Evolutionary conservation across 2,797 vertebrate species (phyloP), one percentile per base, ranked within the genome.

Genomic region (Acanthurus tractus): DNA sequence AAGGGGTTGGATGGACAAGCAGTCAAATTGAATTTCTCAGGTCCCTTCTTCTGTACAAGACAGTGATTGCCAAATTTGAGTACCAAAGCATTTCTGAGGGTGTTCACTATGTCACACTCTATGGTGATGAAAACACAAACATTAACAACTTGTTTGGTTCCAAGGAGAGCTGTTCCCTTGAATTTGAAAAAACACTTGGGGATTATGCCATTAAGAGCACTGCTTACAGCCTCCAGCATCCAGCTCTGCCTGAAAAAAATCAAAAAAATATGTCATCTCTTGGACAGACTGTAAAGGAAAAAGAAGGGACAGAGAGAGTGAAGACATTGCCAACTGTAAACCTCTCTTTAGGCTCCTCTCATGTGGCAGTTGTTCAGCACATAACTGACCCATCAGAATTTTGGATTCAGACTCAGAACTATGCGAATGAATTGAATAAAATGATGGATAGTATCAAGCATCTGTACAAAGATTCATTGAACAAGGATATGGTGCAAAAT

Each of bases 61-160:
- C 89, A 0, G 79, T 97, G 68, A 96, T 92, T 40, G 97, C 96
- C 34, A 96, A 91, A 87, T 96, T 99, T 66, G 95, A 96, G 70
- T 95, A 96, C 64, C 97, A 96, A 65, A 97, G 95, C 64, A 88
- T 96, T 38, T 96, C 96, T 0, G 97, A 98, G 76, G 96, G 96
- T 14, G 93, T 97, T 54, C 96, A 99, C 81, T 97, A 96, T 1
- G 94, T 99, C 63, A 97, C 90, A 0, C 83, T 99, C 0, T 97
- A 96, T 34, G 96, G 95, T 14, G 95, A 97, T 34, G 95, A 97
- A 0, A 96, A 96, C 3, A 25, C 86, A 1, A 96, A 97, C 77
- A 88, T 99, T 44, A 99, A 99, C 83, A 82, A 75, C 13, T 63
- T 96, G 11, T 98, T 97, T 76, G 94, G 93, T 49, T 88, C 90